Evolutionary conservation across 2,797 vertebrate species (phyloP).

Genomic region (Triplophysa bombifrons): DNA sequence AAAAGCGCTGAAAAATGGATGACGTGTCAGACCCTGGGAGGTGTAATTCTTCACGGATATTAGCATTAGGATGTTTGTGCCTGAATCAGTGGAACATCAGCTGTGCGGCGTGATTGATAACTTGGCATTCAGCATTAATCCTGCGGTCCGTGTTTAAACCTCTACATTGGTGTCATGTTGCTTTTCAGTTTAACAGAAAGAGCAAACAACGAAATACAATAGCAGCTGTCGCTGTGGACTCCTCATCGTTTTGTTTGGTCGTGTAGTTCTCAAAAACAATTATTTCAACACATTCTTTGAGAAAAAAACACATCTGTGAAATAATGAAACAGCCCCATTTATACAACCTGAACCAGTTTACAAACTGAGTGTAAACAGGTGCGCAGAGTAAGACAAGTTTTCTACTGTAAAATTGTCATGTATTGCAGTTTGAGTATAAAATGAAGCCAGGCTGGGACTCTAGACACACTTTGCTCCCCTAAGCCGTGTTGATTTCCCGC

Average conservation of each 20-base stretch:
- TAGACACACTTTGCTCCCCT: conserved; percentile 48
- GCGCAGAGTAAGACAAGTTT: conserved; percentile 10
- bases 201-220: not conserved
- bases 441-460: conserved; percentile 34
- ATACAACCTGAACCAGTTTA: conserved; percentile 22
- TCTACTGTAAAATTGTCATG: conserved; percentile 13
- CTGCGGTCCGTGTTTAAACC: conserved; percentile 10
- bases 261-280: not conserved
- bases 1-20: conserved; percentile 38
- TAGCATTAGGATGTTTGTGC: conserved; percentile 33
- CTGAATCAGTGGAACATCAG: conserved; percentile 19
- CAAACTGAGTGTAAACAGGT: conserved; percentile 10
- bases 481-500: conserved; percentile 50
- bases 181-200: conserved; percentile 6
- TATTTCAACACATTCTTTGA: not conserved
- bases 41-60: conserved; percentile 38
- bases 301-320: conserved; percentile 5
- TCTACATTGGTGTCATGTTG: not conserved
- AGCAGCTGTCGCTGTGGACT: no score
- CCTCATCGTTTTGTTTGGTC: no score
- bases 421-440: conserved; percentile 30
- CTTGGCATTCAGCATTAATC: conserved; percentile 26
- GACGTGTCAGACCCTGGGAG: conserved; percentile 36
- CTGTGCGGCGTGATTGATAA: conserved; percentile 19
- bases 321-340: conserved; percentile 5